phyloP scores from a whole-genome alignment of 2,113 vertebrate genomes.

The Sakesphorus luctuosus region DNA sequence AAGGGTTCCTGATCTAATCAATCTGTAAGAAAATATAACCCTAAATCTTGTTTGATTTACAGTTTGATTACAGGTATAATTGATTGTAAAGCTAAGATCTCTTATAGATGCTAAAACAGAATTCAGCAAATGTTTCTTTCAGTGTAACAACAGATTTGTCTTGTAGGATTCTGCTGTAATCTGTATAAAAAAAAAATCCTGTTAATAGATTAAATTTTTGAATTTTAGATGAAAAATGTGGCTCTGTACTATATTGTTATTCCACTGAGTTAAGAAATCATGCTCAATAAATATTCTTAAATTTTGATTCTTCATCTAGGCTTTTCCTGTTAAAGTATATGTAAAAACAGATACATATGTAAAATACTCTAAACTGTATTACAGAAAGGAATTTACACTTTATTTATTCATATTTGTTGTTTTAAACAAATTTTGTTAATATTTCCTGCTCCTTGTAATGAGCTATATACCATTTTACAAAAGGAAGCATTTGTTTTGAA shows the following conservation, averaged over 20 bases:
- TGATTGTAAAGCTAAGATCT: background rate
- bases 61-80: background rate
- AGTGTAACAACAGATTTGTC: background rate
- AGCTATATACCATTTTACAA: background rate
- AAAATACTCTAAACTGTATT: background rate
- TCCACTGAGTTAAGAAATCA: background rate
- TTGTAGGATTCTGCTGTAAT: background rate
- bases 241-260: background rate
- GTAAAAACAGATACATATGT: background rate
- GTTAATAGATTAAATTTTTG: background rate
- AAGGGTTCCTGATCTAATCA: background rate
- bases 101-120: background rate
- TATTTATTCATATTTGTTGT: background rate
- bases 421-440: background rate
- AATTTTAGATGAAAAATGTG: background rate
- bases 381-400: background rate
- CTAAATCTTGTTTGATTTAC: background rate
- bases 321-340: background rate
- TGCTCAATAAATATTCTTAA: background rate
- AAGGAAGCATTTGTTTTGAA: background rate
- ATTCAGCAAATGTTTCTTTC: background rate
- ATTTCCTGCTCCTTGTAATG: background rate
- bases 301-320: background rate
- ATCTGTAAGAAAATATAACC: background rate
- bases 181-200: background rate